A percentile compares a stretch with the other conserved stretches of the same genome.
phyloP scores from a whole-genome alignment of 1,140 invertebrate species.

The Drosophila biarmipes region DNA sequence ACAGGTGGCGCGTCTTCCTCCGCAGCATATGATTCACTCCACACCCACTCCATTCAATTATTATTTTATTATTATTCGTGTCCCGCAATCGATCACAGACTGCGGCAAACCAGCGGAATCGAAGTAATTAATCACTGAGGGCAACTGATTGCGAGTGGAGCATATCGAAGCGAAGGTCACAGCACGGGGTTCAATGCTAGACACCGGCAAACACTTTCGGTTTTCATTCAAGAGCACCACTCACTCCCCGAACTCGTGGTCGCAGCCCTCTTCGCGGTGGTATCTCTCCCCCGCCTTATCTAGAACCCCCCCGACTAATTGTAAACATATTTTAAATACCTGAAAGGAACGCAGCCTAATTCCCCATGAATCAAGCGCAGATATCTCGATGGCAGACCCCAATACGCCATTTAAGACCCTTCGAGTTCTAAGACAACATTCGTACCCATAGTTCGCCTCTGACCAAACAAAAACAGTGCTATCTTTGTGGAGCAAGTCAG shows the following conservation, averaged over 20 bases:
- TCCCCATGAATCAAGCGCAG: not conserved
- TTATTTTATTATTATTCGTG: constrained; percentile 37
- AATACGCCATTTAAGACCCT: constrained; percentile 5
- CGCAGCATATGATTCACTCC: constrained; percentile 21
- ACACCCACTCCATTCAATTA: constrained; percentile 5
- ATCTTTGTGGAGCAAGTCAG: constrained; percentile 32
- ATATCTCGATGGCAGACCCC: not conserved
- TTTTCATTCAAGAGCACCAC: constrained; percentile 38
- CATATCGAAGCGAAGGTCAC: constrained; percentile 37
- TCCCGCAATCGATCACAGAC: constrained; percentile 39
- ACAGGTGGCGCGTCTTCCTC: constrained; percentile 14
- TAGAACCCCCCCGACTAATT: constrained; percentile 1
- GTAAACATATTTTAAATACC: constrained; percentile 20
- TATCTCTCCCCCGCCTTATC: not conserved
- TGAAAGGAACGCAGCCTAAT: not conserved
- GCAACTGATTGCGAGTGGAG: constrained; percentile 45
- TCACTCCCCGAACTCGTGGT: constrained; percentile 26
- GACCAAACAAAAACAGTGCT: constrained; percentile 21
- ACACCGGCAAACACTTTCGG: constrained; percentile 40
- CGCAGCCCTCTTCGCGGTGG: constrained; percentile 9
- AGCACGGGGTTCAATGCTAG: constrained; percentile 36
- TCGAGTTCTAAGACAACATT: constrained; percentile 29
- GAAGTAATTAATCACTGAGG: constrained; percentile 47
- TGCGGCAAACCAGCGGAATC: constrained; percentile 30
- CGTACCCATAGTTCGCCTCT: not conserved